These are phyloP conservation scores for Panopea generosa DNA, from an alignment of 2,888 invertebrate genomes.

Conservation along the genomic window DNA sequence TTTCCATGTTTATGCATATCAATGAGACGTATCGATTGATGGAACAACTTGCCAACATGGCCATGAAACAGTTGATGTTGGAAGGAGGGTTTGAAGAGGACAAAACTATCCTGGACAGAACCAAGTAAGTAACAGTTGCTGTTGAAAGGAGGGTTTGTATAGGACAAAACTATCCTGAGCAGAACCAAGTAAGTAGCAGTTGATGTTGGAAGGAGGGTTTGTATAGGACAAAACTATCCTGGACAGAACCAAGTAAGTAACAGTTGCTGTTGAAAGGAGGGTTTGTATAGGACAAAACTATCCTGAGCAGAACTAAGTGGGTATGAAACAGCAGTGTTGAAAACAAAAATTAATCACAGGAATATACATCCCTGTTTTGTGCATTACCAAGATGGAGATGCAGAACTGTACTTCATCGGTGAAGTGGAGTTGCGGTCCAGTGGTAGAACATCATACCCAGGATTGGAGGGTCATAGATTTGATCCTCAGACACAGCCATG, in stretches of 20 bases:
- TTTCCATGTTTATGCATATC: slow-evolving; percentile 95
- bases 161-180: slow-evolving; percentile 93
- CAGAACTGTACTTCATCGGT: too few species aligned
- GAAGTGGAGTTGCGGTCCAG: too few species aligned
- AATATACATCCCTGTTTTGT: too few species aligned
- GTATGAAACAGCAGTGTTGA: too few species aligned
- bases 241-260: slow-evolving; percentile 92
- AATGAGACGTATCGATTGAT: slow-evolving; percentile 96
- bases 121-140: slow-evolving; percentile 92
- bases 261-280: slow-evolving; percentile 95
- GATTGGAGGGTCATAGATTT: too few species aligned
- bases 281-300: slow-evolving; percentile 94
- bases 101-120: slow-evolving; percentile 92
- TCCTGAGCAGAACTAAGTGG: slow-evolving; percentile 92
- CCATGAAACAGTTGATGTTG: slow-evolving; percentile 96
- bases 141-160: slow-evolving; percentile 96
- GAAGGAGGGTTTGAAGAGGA: slow-evolving; percentile 97
- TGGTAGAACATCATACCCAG: too few species aligned
- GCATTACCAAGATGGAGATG: too few species aligned
- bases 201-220: slow-evolving; percentile 96
- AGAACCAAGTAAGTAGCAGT: slow-evolving; percentile 93
- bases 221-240: slow-evolving; percentile 94
- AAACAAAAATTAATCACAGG: too few species aligned
- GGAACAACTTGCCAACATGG: slow-evolving; percentile 98
- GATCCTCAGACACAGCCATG: too few species aligned